Evolutionary conservation across 2,888 invertebrate species (phyloP).

Genomic region (Megaustenia siamemsis): DNA sequence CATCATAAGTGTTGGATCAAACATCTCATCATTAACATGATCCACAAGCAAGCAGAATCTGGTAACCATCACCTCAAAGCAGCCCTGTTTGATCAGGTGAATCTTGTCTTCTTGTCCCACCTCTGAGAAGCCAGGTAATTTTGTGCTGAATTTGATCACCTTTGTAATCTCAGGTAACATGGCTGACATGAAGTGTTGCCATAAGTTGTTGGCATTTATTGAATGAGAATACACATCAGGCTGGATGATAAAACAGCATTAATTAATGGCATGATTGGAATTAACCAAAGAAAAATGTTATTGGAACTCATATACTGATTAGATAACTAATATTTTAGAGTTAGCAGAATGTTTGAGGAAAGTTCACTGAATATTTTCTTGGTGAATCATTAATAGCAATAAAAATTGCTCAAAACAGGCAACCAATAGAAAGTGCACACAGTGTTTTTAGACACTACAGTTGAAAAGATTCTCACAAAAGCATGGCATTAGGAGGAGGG

Average conservation of each 20-base stretch:
- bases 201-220: slow-evolving; percentile 60
- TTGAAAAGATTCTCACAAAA: too few relatives aligned
- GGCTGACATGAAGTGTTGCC: slow-evolving; percentile 73
- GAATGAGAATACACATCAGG: slow-evolving; percentile 68
- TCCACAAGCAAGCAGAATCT: slow-evolving; percentile 78
- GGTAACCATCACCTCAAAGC: slow-evolving; percentile 79
- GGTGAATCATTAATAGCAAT: too few relatives aligned
- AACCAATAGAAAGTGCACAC: too few relatives aligned
- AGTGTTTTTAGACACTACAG: too few relatives aligned
- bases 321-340: too few relatives aligned
- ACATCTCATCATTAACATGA: slow-evolving; percentile 72
- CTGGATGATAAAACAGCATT: slow-evolving; percentile 34
- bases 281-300: too few relatives aligned
- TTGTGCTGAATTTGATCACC: slow-evolving; percentile 79
- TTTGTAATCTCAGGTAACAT: slow-evolving; percentile 79
- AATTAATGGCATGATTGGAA: too few relatives aligned
- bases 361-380: too few relatives aligned
- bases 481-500: too few relatives aligned
- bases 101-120: slow-evolving; percentile 76
- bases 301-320: too few relatives aligned
- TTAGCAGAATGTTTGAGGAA: too few relatives aligned
- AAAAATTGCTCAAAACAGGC: too few relatives aligned
- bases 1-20: slow-evolving; percentile 76
- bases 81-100: slow-evolving; percentile 78
- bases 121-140: slow-evolving; percentile 73